These are phyloP conservation scores for Zapornia atra DNA, from an alignment of 2,113 vertebrate species.

Conservation along the genomic window DNA sequence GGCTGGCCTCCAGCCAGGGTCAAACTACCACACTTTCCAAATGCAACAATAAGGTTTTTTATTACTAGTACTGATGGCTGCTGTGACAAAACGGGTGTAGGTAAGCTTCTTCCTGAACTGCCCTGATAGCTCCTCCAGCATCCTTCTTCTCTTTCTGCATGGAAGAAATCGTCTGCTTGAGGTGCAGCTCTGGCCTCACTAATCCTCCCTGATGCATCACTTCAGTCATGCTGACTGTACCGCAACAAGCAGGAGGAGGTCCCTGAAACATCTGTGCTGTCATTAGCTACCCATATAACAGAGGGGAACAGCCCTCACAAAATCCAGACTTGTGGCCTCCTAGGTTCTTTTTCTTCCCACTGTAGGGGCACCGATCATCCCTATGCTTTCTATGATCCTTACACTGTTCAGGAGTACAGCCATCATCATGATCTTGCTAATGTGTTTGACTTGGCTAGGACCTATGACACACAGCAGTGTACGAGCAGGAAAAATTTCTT, in stretches of 20 bases:
- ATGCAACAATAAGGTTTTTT: neutral
- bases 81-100: neutral
- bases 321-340: neutral
- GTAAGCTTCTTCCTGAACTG: neutral
- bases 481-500: neutral
- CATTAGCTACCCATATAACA: neutral
- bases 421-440: neutral
- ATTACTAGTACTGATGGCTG: neutral
- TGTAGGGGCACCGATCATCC: neutral
- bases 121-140: neutral
- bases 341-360: neutral
- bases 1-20: too few relatives aligned
- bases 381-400: neutral
- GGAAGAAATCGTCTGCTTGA: neutral
- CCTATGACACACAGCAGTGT: rapidly evolving
- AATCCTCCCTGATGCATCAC: neutral
- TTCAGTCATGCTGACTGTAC: neutral
- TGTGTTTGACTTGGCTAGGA: neutral
- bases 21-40: neutral
- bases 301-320: neutral
- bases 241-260: neutral
- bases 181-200: neutral
- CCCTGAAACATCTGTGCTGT: neutral
- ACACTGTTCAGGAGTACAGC: neutral
- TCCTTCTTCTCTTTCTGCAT: neutral